Percentiles rank a stretch among this genome's conserved stretches.
These are phyloP conservation scores for Digitonthophagus gazella DNA, from an alignment of 2,888 invertebrate species.

Conservation along the genomic window DNA sequence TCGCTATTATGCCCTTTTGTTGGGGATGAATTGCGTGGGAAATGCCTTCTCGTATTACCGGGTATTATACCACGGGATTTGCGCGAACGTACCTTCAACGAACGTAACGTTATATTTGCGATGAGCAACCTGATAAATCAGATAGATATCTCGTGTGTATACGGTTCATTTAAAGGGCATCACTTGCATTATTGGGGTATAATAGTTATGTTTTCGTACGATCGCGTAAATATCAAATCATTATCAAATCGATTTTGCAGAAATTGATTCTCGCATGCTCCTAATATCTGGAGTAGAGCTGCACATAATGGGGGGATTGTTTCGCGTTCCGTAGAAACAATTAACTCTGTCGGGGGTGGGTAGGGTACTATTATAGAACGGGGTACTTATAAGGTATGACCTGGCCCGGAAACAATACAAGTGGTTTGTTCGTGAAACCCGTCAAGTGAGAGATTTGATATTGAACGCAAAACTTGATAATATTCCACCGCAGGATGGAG, in stretches of 20 bases:
- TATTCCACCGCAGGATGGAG: neutral
- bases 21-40: conserved; percentile 33
- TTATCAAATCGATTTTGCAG: neutral
- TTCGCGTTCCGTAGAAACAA: neutral
- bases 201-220: neutral
- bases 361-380: neutral
- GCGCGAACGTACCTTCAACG: neutral
- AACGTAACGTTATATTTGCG: conserved; percentile 8
- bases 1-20: conserved; percentile 12
- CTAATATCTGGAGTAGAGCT: neutral
- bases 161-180: conserved; percentile 15
- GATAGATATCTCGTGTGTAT: conserved; percentile 9
- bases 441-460: neutral
- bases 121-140: neutral
- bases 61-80: conserved; percentile 26
- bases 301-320: neutral
- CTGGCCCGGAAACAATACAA: neutral
- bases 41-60: conserved; percentile 25
- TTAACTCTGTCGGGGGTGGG: neutral
- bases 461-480: neutral
- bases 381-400: neutral
- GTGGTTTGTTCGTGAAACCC: neutral
- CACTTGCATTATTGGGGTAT: neutral
- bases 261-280: neutral
- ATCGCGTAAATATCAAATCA: no score